Evolutionary conservation across 2,888 invertebrate species (phyloP), one percentile per base, ranked within the genome.

Genomic region (Flabesymbios commensalis): DNA sequence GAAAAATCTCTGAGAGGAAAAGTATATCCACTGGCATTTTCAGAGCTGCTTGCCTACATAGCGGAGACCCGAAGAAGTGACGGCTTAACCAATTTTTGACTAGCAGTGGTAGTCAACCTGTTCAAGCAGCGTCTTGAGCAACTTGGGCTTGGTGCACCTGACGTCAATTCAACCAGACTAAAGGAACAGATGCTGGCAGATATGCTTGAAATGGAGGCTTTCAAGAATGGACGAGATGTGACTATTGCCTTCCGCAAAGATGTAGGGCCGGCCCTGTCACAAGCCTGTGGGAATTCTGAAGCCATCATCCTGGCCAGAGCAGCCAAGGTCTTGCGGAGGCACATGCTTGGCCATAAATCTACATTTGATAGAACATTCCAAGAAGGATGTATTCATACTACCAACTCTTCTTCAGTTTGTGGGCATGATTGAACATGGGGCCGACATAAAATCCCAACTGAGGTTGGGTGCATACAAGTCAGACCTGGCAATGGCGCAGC

Each of bases 271-370:
- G 57, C 49, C 10, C 39, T 58, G 26, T n/a, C 48, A n/a, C 17
- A 60, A 3, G 26, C 29, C 10, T 19, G 17, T 33, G 39, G 43
- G 4, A 42, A 57, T 24, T 17, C 59, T 32, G 70, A 73, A 17
- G 69, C 70, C 10, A 62, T 72, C 22, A 61, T 60, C 4, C 51
- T 72, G 28, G 57, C 57, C n/a, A 72, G 68, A 60, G 66, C 68
- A 10, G 68, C 67, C 7, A 63, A 65, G n/a, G 67, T 71, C 17
- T 22, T 72, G 32, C 57, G 68, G 22, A 57, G 55, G 43, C 42
- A 69, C 7, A 68, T 72, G 61, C 26, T 65, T 52, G 43, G 47
- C 26, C 28, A 45, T 43, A 49, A 26, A 22, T 29, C 49, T 2
- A 41, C 1, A 47, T 70, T 70, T 57, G 24, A 52, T 51, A 60